Evolutionary conservation across 2,113 vertebrate species (phyloP).

Genomic region (Rhineura floridana): DNA sequence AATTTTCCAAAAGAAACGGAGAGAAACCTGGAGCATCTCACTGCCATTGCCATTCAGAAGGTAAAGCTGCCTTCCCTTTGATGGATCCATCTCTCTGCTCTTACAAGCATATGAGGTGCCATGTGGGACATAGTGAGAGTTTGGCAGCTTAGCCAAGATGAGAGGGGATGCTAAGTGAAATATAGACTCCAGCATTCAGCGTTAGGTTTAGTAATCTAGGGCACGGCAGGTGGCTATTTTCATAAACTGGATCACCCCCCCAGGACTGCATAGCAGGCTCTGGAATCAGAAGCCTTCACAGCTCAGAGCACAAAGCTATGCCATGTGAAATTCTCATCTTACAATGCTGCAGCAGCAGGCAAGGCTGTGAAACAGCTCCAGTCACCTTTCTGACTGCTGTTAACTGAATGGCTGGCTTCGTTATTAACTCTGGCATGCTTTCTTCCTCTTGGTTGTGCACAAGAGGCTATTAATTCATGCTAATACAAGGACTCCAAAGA

Average conservation of each 20-base stretch:
- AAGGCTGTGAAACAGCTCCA: conserved; percentile 8
- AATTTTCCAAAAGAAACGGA: conserved; percentile 28
- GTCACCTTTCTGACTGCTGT: conserved; percentile 46
- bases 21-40: conserved; percentile 30
- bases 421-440: not conserved
- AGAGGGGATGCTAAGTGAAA: fast-evolving
- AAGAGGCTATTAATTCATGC: conserved; percentile 41
- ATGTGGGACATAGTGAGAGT: fast-evolving
- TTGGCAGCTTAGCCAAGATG: not conserved
- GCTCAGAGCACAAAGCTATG: conserved; percentile 38
- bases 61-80: conserved; percentile 37
- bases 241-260: not conserved
- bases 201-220: not conserved
- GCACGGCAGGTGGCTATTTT: conserved; percentile 9
- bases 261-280: conserved; percentile 2
- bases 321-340: conserved; percentile 43
- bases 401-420: not conserved
- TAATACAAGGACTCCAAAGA: conserved; percentile 4
- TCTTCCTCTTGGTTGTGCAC: not conserved
- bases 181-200: fast-evolving
- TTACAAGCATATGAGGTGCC: not conserved
- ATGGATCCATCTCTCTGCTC: not conserved
- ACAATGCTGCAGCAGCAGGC: not conserved
- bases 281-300: conserved; percentile 45
- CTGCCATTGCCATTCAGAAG: conserved; percentile 37